These are phyloP conservation scores for Tetraneura akinire DNA, from an alignment of 1,140 invertebrate genomes.

Conservation along the genomic window DNA sequence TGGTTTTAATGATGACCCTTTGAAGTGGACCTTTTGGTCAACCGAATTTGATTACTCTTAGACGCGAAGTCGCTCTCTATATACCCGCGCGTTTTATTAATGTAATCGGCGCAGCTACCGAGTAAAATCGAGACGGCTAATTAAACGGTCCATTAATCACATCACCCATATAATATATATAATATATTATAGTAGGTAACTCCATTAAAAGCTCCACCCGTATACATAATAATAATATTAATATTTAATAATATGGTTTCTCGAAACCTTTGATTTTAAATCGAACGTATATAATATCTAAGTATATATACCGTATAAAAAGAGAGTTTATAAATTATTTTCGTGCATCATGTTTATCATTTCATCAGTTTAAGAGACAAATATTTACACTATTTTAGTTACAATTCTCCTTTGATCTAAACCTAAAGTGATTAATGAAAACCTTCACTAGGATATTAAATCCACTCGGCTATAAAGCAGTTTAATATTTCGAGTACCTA, in stretches of 20 bases:
- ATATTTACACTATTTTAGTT: background rate
- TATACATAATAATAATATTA: constrained; percentile 2
- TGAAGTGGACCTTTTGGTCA: constrained; percentile 45
- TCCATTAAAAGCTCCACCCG: constrained; percentile 24
- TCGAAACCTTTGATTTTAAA: constrained; percentile 27
- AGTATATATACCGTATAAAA: background rate
- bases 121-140: constrained; percentile 41
- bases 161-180: background rate
- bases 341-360: background rate
- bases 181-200: no score
- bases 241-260: constrained; percentile 28
- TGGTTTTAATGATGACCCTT: background rate
- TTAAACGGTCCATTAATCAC: constrained; percentile 41
- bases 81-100: background rate
- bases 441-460: constrained; percentile 23
- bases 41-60: constrained; percentile 27
- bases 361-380: constrained; percentile 27
- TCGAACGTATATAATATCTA: background rate
- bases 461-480: background rate
- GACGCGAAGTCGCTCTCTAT: background rate
- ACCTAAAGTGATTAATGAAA: constrained; percentile 34
- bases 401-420: constrained; percentile 25
- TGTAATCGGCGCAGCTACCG: background rate
- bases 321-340: background rate
- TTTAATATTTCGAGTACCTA: background rate